These are phyloP conservation scores for Zaprionus lineosus DNA, from an alignment of 2,888 invertebrate species.

Conservation along the genomic window DNA sequence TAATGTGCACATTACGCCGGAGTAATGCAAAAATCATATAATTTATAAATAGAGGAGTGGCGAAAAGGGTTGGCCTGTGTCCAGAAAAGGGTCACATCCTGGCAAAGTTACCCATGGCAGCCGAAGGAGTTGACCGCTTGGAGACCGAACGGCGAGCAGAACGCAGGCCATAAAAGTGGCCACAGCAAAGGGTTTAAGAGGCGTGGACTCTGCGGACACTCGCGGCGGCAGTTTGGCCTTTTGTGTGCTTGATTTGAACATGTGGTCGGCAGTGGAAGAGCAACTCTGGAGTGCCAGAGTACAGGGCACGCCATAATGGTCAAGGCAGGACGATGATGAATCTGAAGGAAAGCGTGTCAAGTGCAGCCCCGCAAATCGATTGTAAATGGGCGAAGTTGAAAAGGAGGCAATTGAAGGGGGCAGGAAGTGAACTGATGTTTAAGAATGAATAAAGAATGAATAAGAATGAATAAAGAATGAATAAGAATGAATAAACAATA, in stretches of 20 bases:
- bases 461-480: too few relatives aligned
- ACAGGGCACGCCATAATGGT: slow-evolving; percentile 23
- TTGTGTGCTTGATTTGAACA: slow-evolving; percentile 61
- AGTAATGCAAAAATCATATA: slow-evolving; percentile 77
- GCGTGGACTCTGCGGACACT: slow-evolving; percentile 37
- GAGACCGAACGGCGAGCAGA: slow-evolving; percentile 36
- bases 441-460: not conserved
- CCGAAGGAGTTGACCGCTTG: slow-evolving; percentile 52
- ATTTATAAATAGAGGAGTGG: slow-evolving; percentile 47
- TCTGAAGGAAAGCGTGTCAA: slow-evolving; percentile 18
- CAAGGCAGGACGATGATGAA: not conserved
- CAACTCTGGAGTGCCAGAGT: slow-evolving; percentile 40
- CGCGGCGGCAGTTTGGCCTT: slow-evolving; percentile 33
- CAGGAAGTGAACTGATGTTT: too few relatives aligned
- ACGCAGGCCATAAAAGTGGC: slow-evolving; percentile 68
- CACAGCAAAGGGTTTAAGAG: slow-evolving; percentile 57
- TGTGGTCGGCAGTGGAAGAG: slow-evolving; percentile 58
- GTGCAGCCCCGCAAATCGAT: slow-evolving; percentile 1
- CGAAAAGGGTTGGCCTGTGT: slow-evolving; percentile 45
- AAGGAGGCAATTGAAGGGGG: too few relatives aligned
- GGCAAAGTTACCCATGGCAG: slow-evolving; percentile 9
- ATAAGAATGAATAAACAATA: too few relatives aligned
- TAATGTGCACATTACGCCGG: slow-evolving; percentile 76
- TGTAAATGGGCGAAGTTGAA: not conserved
- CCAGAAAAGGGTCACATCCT: slow-evolving; percentile 40